Evolutionary conservation across 2,797 vertebrate species (phyloP), one percentile per base, ranked within the genome.

Genomic region (Crocidura indochinensis): DNA sequence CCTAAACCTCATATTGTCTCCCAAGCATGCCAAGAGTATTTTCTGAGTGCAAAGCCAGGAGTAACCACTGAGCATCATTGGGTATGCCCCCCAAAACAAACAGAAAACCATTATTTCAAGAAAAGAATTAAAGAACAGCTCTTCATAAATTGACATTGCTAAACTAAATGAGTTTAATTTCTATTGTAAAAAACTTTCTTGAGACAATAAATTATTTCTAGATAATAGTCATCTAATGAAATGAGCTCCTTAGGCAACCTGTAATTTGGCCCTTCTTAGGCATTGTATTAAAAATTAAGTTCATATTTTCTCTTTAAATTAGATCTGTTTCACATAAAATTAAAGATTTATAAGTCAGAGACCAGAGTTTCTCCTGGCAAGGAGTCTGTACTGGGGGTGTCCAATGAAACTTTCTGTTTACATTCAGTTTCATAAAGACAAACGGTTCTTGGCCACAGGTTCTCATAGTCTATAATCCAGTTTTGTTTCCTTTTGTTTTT

Each of bases 61-160:
- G 38, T 38, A 38, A 38, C 38, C 38, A 2, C 38, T 38, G 38
- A 38, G 38, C 38, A 38, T 38, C 2, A 38, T 38, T 38, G 38
- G 38, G 38, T 38, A 38, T 38, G 5, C 38, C 38, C 38, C 38
- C 38, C 38, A 38, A 38, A 38, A 38, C 38, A 38, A 38, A 38
- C 64, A 69, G 27, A 72, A 73, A 24, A 72, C 81, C 20, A 64
- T 62, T 77, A 68, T 94, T 62, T 86, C 78, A 88, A 88, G 87
- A 31, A 27, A 3, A 72, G 17, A 19, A n/a, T 38, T 75, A 72
- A 72, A 46, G n/a, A 84, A 78, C 31, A 73, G 27, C 29, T 73
- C 38, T 68, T 90, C 79, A 38, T 84, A 24, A 73, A 73, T 73
- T 65, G 62, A 11, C n/a, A 7, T 71, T 65, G 29, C 49, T 78